These are phyloP conservation scores for Tromatobia lineatoria DNA, from an alignment of 2,888 invertebrate species.

Conservation along the genomic window DNA sequence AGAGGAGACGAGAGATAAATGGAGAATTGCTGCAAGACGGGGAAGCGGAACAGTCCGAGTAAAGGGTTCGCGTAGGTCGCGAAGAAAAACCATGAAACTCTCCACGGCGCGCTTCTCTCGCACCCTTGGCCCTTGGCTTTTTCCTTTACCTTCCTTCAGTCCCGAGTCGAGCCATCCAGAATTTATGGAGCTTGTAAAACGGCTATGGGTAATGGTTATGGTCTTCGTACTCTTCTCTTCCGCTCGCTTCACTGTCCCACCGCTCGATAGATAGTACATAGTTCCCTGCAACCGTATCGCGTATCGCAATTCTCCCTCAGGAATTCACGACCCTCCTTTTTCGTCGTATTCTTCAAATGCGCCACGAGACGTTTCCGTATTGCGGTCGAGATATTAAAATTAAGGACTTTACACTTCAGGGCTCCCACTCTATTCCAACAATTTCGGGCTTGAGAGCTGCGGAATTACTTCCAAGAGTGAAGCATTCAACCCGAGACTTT, in stretches of 20 bases:
- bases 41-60: slow-evolving; percentile 30
- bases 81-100: slow-evolving; percentile 53
- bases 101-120: background rate
- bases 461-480: background rate
- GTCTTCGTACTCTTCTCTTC: slow-evolving; percentile 18
- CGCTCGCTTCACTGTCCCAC: slow-evolving; percentile 5
- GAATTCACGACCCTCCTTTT: slow-evolving; percentile 37
- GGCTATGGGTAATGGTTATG: slow-evolving; percentile 48
- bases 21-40: slow-evolving; percentile 14
- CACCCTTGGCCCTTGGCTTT: background rate
- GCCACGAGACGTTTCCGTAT: slow-evolving; percentile 6
- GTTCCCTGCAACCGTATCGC: background rate
- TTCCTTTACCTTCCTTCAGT: slow-evolving; percentile 7
- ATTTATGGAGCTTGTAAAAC: slow-evolving; percentile 55
- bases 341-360: slow-evolving; percentile 2
- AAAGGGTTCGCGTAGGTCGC: slow-evolving; percentile 49
- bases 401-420: slow-evolving; percentile 1
- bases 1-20: slow-evolving; percentile 9
- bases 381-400: slow-evolving; percentile 21
- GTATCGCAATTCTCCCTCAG: slow-evolving; percentile 11
- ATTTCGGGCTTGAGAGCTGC: background rate
- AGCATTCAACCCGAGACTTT: background rate
- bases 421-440: background rate
- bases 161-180: slow-evolving; percentile 19
- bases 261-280: background rate